Base-by-base conservation (phyloP, 2,888 invertebrate genomes). In the Callosobruchus maculatus region DNA sequence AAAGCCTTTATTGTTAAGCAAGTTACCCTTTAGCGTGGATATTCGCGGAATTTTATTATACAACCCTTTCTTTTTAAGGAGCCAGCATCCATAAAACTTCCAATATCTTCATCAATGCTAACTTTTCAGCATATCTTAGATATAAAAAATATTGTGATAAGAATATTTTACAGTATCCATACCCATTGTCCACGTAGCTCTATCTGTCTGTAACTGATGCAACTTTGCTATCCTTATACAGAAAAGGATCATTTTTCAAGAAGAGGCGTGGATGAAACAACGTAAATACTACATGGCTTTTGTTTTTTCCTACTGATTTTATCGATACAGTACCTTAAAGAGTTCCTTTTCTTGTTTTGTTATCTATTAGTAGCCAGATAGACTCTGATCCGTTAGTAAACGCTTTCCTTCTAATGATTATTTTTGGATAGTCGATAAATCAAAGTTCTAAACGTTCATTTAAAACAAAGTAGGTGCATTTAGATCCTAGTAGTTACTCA, bases 241-340 rank as follows among this genome's bases (percentile, higher is more conserved):
- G 73, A 73, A 77, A 73, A 75, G 74, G 73, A 76, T 77, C 78
- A 78, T 77, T 78, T 78, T 78, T 77, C 78, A 77, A 75, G 76
- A 73, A 74, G 72, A 75, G 76, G 75, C 76, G 74, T 75, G 74
- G 70, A 74, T 70, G 76, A 74, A 77, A 73, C 75, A 49, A 49
- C 49, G 5, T 49, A 18, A 49, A 49, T 18, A 13, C 13, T 13
- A 49, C 49, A 49, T 13, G 49, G 1, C 49, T 49, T 49, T 49
- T 18, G 49, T 49, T 49, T 49, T 49, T 49, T 49, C 49, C 49
- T 49, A 13, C 49, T 49, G 49, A 49, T 49, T 49, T 7, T 49
- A 49, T 49, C 49, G 49, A 49, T 49, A 49, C 49, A 18, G 1
- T 49, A 13, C 13, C 49, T 13, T 49, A 13, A 49, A 49, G 49